A percentile compares a stretch with the other conserved stretches of the same genome.
Evolutionary conservation across 2,888 invertebrate genomes (phyloP).

Genomic region (Pachycephus smyrnensis): DNA sequence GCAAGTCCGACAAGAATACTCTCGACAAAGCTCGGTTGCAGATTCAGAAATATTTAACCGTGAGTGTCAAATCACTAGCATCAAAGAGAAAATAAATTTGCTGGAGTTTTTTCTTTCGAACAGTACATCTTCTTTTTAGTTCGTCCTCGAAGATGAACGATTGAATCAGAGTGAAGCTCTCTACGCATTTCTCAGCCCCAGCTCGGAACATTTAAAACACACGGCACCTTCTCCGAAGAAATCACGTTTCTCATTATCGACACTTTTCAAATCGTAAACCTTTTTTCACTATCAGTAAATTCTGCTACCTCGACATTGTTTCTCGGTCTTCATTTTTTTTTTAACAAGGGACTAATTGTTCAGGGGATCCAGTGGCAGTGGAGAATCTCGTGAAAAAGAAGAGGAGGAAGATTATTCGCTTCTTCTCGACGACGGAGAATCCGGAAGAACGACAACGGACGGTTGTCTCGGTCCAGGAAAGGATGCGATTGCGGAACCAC

Average conservation of each 20-base stretch:
- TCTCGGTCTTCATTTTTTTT: background rate
- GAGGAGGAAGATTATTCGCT: conserved; percentile 87
- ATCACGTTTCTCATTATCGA: conserved; percentile 87
- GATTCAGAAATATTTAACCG: conserved; percentile 88
- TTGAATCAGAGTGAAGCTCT: conserved; percentile 90
- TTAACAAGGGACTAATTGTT: conserved; percentile 12
- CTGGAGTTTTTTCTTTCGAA: background rate
- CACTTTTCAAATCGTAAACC: conserved; percentile 84
- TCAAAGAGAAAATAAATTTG: conserved; percentile 11
- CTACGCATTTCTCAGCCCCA: conserved; percentile 92
- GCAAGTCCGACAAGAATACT: conserved; percentile 83
- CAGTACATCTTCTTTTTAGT: conserved; percentile 68
- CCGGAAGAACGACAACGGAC: conserved; percentile 61
- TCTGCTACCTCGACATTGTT: background rate
- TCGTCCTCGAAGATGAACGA: conserved; percentile 87
- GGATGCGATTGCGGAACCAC: conserved; percentile 90
- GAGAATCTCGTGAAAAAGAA: conserved; percentile 77
- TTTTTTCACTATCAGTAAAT: background rate
- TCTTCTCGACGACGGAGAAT: conserved; percentile 75
- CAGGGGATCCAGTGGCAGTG: conserved; percentile 70
- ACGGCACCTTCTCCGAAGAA: conserved; percentile 84
- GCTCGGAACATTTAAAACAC: conserved; percentile 89
- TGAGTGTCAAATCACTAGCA: conserved; percentile 65
- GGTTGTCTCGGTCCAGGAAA: conserved; percentile 68
- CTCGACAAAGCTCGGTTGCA: conserved; percentile 85